Evolutionary conservation across 2,797 vertebrate genomes (phyloP), one percentile per base, ranked within the genome.

Genomic region (Galago senegalensis): DNA sequence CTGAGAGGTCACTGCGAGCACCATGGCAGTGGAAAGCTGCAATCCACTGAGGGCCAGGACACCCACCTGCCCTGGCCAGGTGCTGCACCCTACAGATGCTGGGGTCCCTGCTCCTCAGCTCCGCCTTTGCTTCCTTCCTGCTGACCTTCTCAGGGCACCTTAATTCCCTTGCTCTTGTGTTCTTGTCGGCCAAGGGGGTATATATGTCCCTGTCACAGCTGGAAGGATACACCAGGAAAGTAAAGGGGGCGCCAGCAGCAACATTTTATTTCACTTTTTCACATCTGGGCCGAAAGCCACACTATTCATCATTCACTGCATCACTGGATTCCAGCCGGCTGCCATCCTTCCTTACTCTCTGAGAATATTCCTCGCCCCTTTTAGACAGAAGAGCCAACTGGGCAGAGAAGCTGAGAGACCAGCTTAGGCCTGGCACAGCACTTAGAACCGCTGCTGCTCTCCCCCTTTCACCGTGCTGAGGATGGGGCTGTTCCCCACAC

Each of bases 171-270:
- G 3, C 53, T 18, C 21, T 70, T 49, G 2, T 25, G 46, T 76
- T 63, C 87, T 46, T 23, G 1, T 40, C 46, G 67, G 46, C 31
- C 81, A 56, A 61, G 43, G 1, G 70, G 53, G 34, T 40, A 14
- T 3, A 7, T 34, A 4, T 1, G 29, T n/a, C 58, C 34, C 1
- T 0, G 5, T 34, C 10, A 0, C 69, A 37, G 12, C 1, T 0
- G 40, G 56, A 83, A 77, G 58, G 29, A n/a, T 2, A 31, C 25
- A 25, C 53, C 60, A 65, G 75, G 70, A 29, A 77, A 63, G 46
- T 20, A 37, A 60, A 82, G 3, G 31, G 46, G 7, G 11, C 9
- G 31, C 43, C 70, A 29, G 85, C 43, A 43, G 0, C n/a, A 14
- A 43, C 43, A 25, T 10, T 83, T 82, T 60, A 11, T 10, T 23